Percentiles rank a stretch among this genome's conserved stretches.
These are phyloP conservation scores for Paramormyrops kingsleyae DNA, from an alignment of 2,113 vertebrate genomes.

Conservation along the genomic window DNA sequence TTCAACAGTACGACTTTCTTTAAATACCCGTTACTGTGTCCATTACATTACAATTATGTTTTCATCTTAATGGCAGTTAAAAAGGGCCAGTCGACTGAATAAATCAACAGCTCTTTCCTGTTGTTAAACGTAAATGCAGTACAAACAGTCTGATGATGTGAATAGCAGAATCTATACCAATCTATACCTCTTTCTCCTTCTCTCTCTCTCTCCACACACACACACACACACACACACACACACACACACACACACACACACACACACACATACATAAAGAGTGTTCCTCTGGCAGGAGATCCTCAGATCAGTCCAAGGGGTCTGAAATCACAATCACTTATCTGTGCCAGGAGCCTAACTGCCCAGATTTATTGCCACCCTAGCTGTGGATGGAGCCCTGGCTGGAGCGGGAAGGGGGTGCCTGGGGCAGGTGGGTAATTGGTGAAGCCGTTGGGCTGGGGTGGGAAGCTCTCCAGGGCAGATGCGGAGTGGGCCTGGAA, in stretches of 20 bases:
- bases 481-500: slow-evolving; percentile 78
- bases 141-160: background rate
- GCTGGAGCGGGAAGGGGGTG: slow-evolving; percentile 81
- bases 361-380: slow-evolving; percentile 79
- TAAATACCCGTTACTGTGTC: background rate
- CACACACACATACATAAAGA: background rate
- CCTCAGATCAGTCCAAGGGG: background rate
- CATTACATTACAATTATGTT: slow-evolving; percentile 1
- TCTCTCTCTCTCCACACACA: background rate
- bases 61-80: background rate
- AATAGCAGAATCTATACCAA: background rate
- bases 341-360: background rate
- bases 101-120: background rate
- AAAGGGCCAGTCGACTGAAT: background rate
- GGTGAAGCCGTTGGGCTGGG: slow-evolving; percentile 81
- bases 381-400: slow-evolving; percentile 80
- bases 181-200: background rate
- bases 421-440: slow-evolving; percentile 79
- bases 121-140: background rate
- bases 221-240: background rate
- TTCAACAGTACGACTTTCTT: background rate
- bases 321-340: background rate
- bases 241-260: background rate
- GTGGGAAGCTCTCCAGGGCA: slow-evolving; percentile 76
- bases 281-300: background rate